Conservation (phyloP, 2,797 vertebrate species). For the Apogon hyalosoma region DNA sequence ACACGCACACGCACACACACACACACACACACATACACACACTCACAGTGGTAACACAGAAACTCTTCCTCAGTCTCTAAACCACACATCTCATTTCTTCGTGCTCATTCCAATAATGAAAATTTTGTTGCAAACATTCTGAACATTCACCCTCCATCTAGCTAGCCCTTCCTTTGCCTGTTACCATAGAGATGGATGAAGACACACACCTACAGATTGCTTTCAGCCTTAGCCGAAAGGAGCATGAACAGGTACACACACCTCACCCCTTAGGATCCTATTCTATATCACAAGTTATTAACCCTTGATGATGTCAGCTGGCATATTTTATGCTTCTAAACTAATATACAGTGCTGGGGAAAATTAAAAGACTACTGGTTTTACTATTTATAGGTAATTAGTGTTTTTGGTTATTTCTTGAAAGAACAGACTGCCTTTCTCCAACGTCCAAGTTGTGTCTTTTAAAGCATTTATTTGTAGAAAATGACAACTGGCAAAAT, state of each 20-base stretch:
- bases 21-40: background rate
- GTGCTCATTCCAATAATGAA: conserved; percentile 46
- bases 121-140: conserved; percentile 49
- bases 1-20: background rate
- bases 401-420: no score
- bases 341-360: background rate
- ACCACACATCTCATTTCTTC: conserved; percentile 9
- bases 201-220: conserved; percentile 88
- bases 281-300: conserved; percentile 12
- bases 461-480: no score
- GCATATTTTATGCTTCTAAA: background rate
- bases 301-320: background rate
- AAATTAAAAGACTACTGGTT: no score
- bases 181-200: conserved; percentile 87
- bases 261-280: background rate
- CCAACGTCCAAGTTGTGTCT: no score
- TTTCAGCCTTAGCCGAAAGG: conserved; percentile 85
- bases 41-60: background rate
- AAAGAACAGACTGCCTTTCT: no score
- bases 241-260: conserved; percentile 85
- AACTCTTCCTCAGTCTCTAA: background rate
- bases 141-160: conserved; percentile 53
- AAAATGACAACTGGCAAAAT: no score
- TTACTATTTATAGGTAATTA: no score
- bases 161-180: conserved; percentile 51